Evolutionary conservation across 2,113 vertebrate species (phyloP), one percentile per base, ranked within the genome.

Genomic region (Chiloscyllium plagiosum): DNA sequence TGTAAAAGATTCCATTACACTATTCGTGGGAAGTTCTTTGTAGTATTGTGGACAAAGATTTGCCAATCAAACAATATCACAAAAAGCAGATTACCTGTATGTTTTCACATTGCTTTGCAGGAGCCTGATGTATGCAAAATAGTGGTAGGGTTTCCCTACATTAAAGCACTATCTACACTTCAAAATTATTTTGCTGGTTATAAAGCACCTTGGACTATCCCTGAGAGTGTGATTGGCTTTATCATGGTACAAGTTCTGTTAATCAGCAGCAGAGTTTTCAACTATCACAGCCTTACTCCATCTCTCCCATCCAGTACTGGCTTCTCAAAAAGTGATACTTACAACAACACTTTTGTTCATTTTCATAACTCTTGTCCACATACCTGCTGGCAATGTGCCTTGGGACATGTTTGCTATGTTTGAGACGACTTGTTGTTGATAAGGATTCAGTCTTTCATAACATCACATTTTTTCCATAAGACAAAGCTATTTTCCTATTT

Each of bases 401-500:
- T 93, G 89, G 61, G 89, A n/a, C 61, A 8, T 37, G 22, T 33
- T 93, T 66, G 33, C 89, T 93, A 66, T 68, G 89, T 42, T 93
- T 2, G 22, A 66, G n/a, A n/a, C 61, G 37, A 37, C 89, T 66
- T 93, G 89, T 93, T 93, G 89, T 93, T 93, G 33, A 42, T 68
- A 93, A 93, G 61, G 89, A 66, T 33, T 68, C 61, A 0, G 4
- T 65, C 33, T 37, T 68, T 66, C 19, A 20, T 93, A 61, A 93
- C 89, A 93, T 68, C 89, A 93, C 89, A 66, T 33, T 93, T 93
- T 93, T 93, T 93, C 89, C 89, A 47, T 93, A 93, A 68, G 89
- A 93, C 61, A 93, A 93, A 68, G 61, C 89, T 93, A 93, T 93
- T 93, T 42, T 93, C 66, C 61, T 93, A 42, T n/a, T 93, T 93